phyloP scores from a whole-genome alignment of 2,888 invertebrate species.

The Metopia argyrocephala region DNA sequence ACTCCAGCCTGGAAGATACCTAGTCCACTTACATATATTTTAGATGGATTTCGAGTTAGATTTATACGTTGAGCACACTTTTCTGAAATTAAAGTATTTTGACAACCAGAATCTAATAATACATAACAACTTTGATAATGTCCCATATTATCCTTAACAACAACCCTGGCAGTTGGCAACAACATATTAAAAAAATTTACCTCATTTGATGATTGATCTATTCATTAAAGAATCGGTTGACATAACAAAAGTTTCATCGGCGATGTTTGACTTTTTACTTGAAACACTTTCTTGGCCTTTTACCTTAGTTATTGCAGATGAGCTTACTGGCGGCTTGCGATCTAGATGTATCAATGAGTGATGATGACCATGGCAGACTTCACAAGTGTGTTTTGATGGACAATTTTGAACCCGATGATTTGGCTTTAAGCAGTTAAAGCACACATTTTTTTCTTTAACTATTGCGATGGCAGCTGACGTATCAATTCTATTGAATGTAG shows the following conservation, averaged over 20 bases:
- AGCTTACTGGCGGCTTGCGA: constrained; percentile 3
- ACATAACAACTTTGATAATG: constrained; percentile 33
- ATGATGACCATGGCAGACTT: constrained; percentile 24
- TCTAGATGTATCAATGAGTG: constrained; percentile 19
- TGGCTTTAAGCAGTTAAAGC: constrained; percentile 50
- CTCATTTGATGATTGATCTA: constrained; percentile 7
- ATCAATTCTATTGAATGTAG: constrained; percentile 2
- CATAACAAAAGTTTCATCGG: constrained; percentile 3
- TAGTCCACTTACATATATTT: constrained; percentile 18
- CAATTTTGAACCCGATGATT: constrained; percentile 17
- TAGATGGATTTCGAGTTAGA: constrained; percentile 8
- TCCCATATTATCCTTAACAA: constrained; percentile 38
- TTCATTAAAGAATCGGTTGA: neutral
- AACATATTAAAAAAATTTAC: constrained; percentile 21
- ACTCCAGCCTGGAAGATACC: constrained; percentile 8
- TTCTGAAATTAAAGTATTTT: constrained; percentile 32
- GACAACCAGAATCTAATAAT: constrained; percentile 35
- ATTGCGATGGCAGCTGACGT: neutral
- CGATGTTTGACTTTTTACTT: constrained; percentile 3
- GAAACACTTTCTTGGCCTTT: neutral
- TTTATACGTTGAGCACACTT: neutral
- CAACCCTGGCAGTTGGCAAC: constrained; percentile 25
- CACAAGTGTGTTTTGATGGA: constrained; percentile 21
- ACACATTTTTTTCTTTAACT: constrained; percentile 13
- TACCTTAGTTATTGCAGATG: neutral